Evolutionary conservation across 2,888 invertebrate genomes (phyloP), one percentile per base, ranked within the genome.

Genomic region (Trypoxylon attenuatum): DNA sequence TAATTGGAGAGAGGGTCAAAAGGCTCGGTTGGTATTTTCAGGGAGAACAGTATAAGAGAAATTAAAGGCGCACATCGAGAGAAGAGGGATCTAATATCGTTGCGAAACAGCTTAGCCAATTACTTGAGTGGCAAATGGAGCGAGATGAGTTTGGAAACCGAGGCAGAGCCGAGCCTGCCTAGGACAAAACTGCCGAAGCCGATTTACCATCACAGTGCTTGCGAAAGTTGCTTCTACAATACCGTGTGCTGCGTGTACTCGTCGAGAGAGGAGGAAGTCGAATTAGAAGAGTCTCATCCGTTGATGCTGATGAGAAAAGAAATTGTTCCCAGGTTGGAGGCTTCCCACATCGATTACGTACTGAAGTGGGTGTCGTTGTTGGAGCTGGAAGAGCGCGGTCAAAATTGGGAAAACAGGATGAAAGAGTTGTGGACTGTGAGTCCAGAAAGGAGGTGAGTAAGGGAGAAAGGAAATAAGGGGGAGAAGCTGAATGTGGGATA

Each of bases 41-140:
- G 93, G 78, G 94, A 95, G 65, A 92, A 93, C 38, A 89, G 92
- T 6, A 87, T 96, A 75, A 90, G 91, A 47, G 93, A 94, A 87
- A 90, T 96, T n/a, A 88, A 88, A 46, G 90, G 91, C 27, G 90
- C 91, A 0, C 90, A 90, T 55, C 90, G 90, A 19, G 95, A 95
- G 78, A 89, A 92, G 49, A 89, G 94, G 59, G 96, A 96, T 81
- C 88, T 98, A 22, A 89, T 97, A 13, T 90, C 95, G 81, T 85
- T 97, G 23, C 90, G 98, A 16, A 98, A 98, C 84, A 93, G 94
- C 64, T 88, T 98, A 53, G 93, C 93, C 0, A 89, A 91, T 78
- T 92, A 91, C 83, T 86, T 93, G 1, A 88, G 90, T 0, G 73
- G 82, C 56, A 78, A 83, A 33, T 79, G 86, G 38, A 60, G 59